phyloP scores from a whole-genome alignment of 2,113 vertebrate species.

The Thamnophis sirtalis region DNA sequence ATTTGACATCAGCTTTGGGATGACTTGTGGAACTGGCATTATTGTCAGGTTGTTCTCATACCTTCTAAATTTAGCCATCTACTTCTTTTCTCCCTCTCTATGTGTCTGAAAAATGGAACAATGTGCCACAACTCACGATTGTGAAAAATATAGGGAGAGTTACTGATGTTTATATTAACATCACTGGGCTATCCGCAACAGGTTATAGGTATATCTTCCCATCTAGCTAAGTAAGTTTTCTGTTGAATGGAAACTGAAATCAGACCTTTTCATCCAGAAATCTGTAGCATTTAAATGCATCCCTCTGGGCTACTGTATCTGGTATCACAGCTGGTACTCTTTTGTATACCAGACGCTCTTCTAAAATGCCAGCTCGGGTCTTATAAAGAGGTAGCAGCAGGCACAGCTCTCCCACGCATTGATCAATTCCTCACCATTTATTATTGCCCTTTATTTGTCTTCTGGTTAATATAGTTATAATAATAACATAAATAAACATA shows the following conservation, averaged over 20 bases:
- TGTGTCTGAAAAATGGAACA: not conserved
- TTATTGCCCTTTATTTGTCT: slow-evolving; percentile 46
- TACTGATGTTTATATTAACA: not conserved
- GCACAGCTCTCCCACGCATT: slow-evolving; percentile 20
- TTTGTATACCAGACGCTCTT: slow-evolving; percentile 60
- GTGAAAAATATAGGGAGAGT: not conserved
- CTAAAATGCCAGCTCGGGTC: slow-evolving; percentile 66
- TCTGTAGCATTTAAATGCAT: slow-evolving; percentile 68
- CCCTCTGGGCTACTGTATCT: slow-evolving; percentile 56
- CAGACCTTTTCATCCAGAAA: slow-evolving; percentile 46
- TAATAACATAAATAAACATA: slow-evolving; percentile 38
- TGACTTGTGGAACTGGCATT: not conserved
- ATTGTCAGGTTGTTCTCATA: not conserved
- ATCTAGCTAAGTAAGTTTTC: not conserved
- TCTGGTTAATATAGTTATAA: slow-evolving; percentile 37
- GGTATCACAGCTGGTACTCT: slow-evolving; percentile 67
- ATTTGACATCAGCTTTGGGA: not conserved
- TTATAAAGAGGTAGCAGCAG: slow-evolving; percentile 55
- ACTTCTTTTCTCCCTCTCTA: not conserved
- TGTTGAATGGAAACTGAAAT: not conserved
- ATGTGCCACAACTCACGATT: not conserved
- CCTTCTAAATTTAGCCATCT: not conserved
- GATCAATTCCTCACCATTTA: slow-evolving; percentile 52
- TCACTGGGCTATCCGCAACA: not conserved
- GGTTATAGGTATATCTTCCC: not conserved